Conservation (phyloP, 1,140 invertebrate species). For the Drosophila quadrilineata region DNA sequence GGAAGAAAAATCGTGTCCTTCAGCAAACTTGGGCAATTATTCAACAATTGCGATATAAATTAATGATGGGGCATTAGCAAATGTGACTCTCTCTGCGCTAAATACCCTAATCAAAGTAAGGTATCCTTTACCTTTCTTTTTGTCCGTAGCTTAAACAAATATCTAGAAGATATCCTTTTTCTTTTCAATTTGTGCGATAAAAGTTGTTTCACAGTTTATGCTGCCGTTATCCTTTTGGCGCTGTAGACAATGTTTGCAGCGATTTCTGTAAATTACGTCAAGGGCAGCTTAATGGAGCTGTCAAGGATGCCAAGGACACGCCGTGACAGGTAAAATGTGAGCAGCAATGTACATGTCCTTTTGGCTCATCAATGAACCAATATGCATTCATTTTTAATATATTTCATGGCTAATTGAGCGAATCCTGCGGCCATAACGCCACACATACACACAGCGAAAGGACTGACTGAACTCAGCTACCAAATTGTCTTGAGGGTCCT, state of each 20-base stretch:
- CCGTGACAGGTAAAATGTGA: background rate
- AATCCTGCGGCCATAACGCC: conserved; percentile 43
- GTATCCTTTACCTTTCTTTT: background rate
- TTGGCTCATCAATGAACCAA: conserved; percentile 23
- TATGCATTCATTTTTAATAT: conserved; percentile 39
- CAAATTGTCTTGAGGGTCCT: conserved; percentile 30
- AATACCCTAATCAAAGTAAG: conserved; percentile 6
- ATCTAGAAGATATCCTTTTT: background rate
- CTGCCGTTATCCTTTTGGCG: too few species aligned
- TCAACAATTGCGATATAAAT: conserved; percentile 1
- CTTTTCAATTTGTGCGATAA: conserved; percentile 1
- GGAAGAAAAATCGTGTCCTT: too few species aligned
- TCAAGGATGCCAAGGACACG: background rate
- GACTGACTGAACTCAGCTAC: conserved; percentile 1
- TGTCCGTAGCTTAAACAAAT: background rate
- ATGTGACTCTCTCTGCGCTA: too few species aligned
- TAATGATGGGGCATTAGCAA: conserved; percentile 2
- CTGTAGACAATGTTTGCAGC: background rate
- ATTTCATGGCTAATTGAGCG: conserved; percentile 57
- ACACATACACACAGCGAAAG: conserved; percentile 1
- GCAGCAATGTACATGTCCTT: background rate
- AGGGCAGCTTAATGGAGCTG: background rate
- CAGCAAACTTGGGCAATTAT: background rate
- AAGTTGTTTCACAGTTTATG: conserved; percentile 2
- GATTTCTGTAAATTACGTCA: conserved; percentile 9